Evolutionary conservation across 2,888 invertebrate genomes (phyloP).

Genomic region (Busseola fusca): DNA sequence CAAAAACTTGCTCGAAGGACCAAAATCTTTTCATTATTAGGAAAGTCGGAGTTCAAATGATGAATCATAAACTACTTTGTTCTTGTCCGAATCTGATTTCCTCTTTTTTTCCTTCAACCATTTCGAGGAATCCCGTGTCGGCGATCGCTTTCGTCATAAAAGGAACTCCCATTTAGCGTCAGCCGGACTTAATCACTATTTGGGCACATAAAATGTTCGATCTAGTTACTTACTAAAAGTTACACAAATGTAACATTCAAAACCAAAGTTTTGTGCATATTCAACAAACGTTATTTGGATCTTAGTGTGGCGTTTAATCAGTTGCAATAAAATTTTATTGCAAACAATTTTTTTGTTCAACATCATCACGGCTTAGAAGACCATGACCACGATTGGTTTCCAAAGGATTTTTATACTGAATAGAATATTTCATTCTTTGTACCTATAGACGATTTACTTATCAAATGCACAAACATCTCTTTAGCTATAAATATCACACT

Average conservation of each 20-base stretch:
- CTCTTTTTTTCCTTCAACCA: slow-evolving; percentile 28
- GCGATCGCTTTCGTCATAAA: slow-evolving; percentile 26
- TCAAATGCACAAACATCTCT: neutral
- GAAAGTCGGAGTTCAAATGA: slow-evolving; percentile 13
- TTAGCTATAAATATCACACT: neutral
- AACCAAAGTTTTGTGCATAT: neutral
- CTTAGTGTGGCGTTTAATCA: slow-evolving; percentile 3
- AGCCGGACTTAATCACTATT: slow-evolving; percentile 7
- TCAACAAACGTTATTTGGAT: neutral
- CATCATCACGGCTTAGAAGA: neutral
- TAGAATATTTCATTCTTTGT: neutral
- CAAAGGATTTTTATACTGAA: neutral
- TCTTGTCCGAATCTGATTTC: slow-evolving; percentile 17
- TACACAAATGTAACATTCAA: neutral
- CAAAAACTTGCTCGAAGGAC: neutral
- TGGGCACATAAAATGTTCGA: neutral
- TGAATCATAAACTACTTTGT: slow-evolving; percentile 50
- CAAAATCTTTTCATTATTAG: neutral
- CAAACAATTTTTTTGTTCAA: neutral
- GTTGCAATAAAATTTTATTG: neutral
- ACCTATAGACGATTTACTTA: slow-evolving; percentile 7
- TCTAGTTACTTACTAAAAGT: neutral
- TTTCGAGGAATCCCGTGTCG: slow-evolving; percentile 31
- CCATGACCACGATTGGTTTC: neutral
- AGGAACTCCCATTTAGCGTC: slow-evolving; percentile 27